Evolutionary conservation across 2,888 invertebrate species (phyloP), one percentile per base, ranked within the genome.

Genomic region (Drosophila nr. perissopoda): DNA sequence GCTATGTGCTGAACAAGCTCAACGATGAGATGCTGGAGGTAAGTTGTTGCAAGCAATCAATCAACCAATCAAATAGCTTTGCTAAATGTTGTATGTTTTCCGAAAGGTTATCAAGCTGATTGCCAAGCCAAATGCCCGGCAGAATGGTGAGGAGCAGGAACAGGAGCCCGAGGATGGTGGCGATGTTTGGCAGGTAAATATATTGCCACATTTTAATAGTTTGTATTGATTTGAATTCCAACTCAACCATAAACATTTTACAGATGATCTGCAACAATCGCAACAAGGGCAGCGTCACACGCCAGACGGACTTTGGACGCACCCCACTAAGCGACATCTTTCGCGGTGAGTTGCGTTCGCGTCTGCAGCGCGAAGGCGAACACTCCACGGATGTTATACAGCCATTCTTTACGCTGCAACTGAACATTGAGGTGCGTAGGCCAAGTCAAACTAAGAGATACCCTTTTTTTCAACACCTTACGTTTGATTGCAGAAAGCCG

Each of bases 1-100:
- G 98, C 10, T 98, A 97, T 92, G 94, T 99, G 74, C 94, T 99
- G 31, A 99, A 99, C 93, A 97, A 97, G 33, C 95, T 99, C 65
- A 98, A 99, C 91, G 99, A 99, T 93, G 99, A 99, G 94, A 98
- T 99, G 98, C 94, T 98, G 4, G 97, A 98, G 94, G 97, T 97
- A 89, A 91, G 74, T 4, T 5, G 1, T 40, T 16, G 4, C 6
- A 34, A 16, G 10, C 18, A 27, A 33, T 16, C 33, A 42, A 21
- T 42, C 42, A 42, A 51, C n/a, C 51, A 29, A 18, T 51, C 16
- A 27, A 21, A 11, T 16, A 40, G 29, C 10, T 10, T 21, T 42
- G 13, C 33, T 52, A 45, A 29, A 40, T 21, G 7, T 36, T 67
- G 0, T 13, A 25, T 58, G 3, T 25, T 40, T 45, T 48, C 29